These are phyloP conservation scores for Crotophaga sulcirostris DNA, from an alignment of 2,113 vertebrate genomes.

Conservation along the genomic window DNA sequence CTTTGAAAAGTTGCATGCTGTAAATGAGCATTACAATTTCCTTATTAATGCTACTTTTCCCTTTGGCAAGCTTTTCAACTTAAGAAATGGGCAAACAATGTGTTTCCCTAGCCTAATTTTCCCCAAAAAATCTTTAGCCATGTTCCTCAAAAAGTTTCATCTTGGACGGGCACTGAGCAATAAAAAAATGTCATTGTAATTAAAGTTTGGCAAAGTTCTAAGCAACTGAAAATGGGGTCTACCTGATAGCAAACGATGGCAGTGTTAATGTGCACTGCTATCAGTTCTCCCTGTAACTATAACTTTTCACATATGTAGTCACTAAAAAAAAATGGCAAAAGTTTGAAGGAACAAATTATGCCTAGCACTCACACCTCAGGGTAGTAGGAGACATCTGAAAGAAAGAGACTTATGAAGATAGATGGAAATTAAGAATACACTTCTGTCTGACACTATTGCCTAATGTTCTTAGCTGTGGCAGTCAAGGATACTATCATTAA, in stretches of 20 bases:
- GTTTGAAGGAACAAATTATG: not conserved
- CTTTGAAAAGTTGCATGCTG: not conserved
- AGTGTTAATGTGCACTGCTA: not conserved
- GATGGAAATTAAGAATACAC: not conserved
- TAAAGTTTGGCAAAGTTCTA: not conserved
- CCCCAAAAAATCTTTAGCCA: not conserved
- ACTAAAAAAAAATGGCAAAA: not conserved
- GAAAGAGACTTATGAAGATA: not conserved
- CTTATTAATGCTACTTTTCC: slow-evolving; percentile 6
- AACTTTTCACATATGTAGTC: not conserved
- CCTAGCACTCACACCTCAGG: not conserved
- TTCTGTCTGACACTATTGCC: not conserved
- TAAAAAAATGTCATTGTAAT: not conserved
- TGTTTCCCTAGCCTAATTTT: not conserved
- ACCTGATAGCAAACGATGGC: not conserved
- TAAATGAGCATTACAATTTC: not conserved
- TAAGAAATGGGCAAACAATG: not conserved
- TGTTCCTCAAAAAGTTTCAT: not conserved
- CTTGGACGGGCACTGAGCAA: not conserved
- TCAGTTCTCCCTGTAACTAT: not conserved
- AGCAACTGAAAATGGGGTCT: not conserved
- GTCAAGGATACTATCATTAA: not conserved
- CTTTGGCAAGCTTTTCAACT: slow-evolving; percentile 16
- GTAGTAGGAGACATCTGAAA: not conserved
- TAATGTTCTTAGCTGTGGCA: not conserved